Base-by-base conservation (phyloP, 2,888 invertebrate species). In the Linnaemya tessellans region DNA sequence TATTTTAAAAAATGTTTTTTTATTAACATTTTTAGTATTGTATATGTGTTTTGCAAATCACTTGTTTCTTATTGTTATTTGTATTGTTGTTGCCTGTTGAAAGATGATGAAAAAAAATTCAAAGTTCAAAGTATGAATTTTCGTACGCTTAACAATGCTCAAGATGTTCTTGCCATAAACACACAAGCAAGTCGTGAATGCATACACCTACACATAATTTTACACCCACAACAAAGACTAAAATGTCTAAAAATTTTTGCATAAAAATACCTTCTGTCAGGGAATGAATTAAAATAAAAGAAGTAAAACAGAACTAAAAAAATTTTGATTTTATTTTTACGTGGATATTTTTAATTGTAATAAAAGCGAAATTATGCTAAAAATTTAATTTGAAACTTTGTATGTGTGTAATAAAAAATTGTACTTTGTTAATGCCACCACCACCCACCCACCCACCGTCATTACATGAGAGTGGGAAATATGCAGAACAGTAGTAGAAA, bases 331-430 rank as follows among this genome's bases (percentile, higher is more conserved):
- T 62, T 18, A 49, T 60, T 70, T 60, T 22, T 7, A 56, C 41
- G 25, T 30, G 60, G 22, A 54, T 41, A 62, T 79, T 79, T 78
- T 62, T 79, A 79, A 79, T 70, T 79, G 30, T 22, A 79, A 79
- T 54, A 43, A 70, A 79, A 64, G 54, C 30, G 20, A 58, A 58
- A 49, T 51, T 51, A 49, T 79, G 18, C 41, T 54, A 51, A 79
- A 68, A 43, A 67, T 46, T 46, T 58, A 15, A 56, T 25, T 56
- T 7, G 13, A 51, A 20, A 18, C 18, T 51, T 46, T 15, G 46
- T 46, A 2, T 49, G n/a, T 49, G 0, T 20, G 10, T 51, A 51
- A 1, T 13, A 18, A 51, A 51, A 18, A 18, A 20, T 3, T 51
- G 46, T n/a, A n/a, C n/a, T 30, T 30, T 51, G 51, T 20, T 51